A percentile compares a stretch with the other conserved stretches of the same genome.
These are phyloP conservation scores for Galaxea fascicularis DNA, from an alignment of 92 coral and sea anemone species.

Conservation along the genomic window DNA sequence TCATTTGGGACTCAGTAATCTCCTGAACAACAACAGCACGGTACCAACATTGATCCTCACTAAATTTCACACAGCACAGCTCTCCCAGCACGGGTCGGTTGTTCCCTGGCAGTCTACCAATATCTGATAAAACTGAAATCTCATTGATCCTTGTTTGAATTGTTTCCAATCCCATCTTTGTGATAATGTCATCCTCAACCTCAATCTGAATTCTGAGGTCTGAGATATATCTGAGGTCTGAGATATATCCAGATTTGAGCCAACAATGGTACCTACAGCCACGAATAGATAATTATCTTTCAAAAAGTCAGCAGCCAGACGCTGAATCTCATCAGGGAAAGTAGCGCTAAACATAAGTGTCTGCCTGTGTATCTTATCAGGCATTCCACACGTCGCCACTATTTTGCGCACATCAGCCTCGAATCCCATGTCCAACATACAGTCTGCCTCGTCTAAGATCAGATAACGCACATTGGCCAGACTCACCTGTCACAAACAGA, in stretches of 20 bases:
- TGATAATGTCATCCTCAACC: background rate
- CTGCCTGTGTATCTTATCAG: slow-evolving; percentile 82
- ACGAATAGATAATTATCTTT: slow-evolving; percentile 85
- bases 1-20: slow-evolving; percentile 44
- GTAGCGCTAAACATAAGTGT: slow-evolving; percentile 98
- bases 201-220: too few relatives aligned
- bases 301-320: slow-evolving; percentile 90
- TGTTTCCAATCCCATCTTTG: background rate
- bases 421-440: slow-evolving; percentile 99
- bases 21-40: slow-evolving; percentile 73
- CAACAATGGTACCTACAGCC: slow-evolving; percentile 95
- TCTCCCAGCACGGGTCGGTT: slow-evolving; percentile 68
- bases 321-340: slow-evolving; percentile 96
- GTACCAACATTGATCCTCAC: slow-evolving; percentile 74
- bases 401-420: slow-evolving; percentile 84
- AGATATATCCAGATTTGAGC: slow-evolving; percentile 86
- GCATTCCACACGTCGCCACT: slow-evolving; percentile 73
- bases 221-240: too few relatives aligned
- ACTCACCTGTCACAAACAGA: slow-evolving; percentile 59
- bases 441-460: slow-evolving; percentile 96
- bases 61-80: slow-evolving; percentile 74
- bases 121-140: background rate
- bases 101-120: background rate
- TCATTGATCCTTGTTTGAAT: background rate
- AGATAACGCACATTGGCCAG: slow-evolving; percentile 79